Conservation (phyloP, 2,888 invertebrate species). For the Lithophane socia region DNA sequence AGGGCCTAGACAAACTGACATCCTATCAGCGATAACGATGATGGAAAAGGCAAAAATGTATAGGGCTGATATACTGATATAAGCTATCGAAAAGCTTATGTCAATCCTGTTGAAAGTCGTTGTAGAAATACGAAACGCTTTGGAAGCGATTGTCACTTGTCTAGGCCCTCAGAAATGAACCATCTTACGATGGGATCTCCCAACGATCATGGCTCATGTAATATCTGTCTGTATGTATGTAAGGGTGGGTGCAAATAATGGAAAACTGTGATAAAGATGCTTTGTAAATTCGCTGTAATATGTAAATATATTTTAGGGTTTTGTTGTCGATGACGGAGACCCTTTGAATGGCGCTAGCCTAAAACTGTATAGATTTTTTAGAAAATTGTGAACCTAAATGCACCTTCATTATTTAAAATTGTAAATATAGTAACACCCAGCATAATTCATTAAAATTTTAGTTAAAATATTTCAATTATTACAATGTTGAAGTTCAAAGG, state of each 20-base stretch:
- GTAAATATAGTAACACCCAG: neutral
- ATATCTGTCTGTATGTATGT: constrained; percentile 42
- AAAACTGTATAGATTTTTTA: constrained; percentile 3
- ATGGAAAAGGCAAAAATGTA: too few relatives aligned
- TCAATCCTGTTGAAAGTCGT: too few relatives aligned
- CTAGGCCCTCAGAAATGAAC: neutral
- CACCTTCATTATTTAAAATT: constrained; percentile 3
- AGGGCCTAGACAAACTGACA: too few relatives aligned
- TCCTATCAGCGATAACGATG: too few relatives aligned
- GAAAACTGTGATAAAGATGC: constrained; percentile 85
- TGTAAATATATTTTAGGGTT: constrained; percentile 61
- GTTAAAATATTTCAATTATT: constrained; percentile 19
- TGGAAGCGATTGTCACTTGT: too few relatives aligned
- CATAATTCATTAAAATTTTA: neutral
- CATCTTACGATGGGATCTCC: neutral
- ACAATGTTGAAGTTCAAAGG: constrained; percentile 34
- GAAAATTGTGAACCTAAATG: neutral
- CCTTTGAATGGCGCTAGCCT: constrained; percentile 46
- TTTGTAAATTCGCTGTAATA: constrained; percentile 80
- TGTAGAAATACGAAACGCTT: too few relatives aligned
- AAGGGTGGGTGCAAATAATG: constrained; percentile 84
- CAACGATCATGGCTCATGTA: neutral
- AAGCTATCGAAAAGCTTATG: too few relatives aligned
- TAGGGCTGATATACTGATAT: too few relatives aligned
- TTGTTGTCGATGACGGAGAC: constrained; percentile 37